A percentile compares a stretch with the other conserved stretches of the same genome.
phyloP scores from a whole-genome alignment of 2,797 vertebrate species.

The Iguana delicatissima region DNA sequence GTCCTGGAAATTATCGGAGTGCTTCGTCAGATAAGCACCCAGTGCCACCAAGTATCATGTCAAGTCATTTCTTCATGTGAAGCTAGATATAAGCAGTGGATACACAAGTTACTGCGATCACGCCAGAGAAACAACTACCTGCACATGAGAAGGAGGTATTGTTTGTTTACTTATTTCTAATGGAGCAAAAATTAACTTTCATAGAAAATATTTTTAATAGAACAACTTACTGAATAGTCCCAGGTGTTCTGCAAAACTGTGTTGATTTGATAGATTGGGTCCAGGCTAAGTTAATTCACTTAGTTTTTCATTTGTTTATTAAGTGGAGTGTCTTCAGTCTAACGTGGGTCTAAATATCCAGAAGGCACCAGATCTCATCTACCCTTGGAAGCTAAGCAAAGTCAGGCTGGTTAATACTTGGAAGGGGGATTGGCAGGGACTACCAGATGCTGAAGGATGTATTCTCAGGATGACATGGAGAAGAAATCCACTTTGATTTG shows the following conservation, averaged over 20 bases:
- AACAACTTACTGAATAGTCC: not conserved
- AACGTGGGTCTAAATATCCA: too few species aligned
- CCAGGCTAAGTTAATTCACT: not conserved
- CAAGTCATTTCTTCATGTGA: constrained; percentile 70
- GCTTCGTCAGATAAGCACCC: constrained; percentile 69
- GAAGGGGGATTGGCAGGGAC: too few species aligned
- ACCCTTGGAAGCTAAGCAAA: too few species aligned
- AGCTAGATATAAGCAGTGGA: constrained; percentile 73
- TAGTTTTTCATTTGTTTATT: not conserved
- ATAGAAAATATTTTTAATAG: not conserved
- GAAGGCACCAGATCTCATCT: too few species aligned
- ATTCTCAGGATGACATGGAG: too few species aligned
- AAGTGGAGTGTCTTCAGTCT: too few species aligned
- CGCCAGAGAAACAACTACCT: constrained; percentile 81
- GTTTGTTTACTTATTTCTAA: not conserved
- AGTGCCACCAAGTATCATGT: constrained; percentile 69
- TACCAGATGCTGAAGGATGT: too few species aligned
- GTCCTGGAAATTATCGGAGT: constrained; percentile 74
- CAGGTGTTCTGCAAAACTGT: not conserved
- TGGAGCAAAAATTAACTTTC: not conserved
- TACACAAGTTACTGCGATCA: constrained; percentile 73
- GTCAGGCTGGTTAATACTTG: too few species aligned
- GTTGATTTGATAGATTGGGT: not conserved
- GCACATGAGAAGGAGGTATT: constrained; percentile 77
- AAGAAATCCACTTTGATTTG: too few species aligned